A percentile compares a stretch with the other conserved stretches of the same genome.
Evolutionary conservation across 1,140 invertebrate genomes (phyloP).

Genomic region (Harpegnathos saltator): DNA sequence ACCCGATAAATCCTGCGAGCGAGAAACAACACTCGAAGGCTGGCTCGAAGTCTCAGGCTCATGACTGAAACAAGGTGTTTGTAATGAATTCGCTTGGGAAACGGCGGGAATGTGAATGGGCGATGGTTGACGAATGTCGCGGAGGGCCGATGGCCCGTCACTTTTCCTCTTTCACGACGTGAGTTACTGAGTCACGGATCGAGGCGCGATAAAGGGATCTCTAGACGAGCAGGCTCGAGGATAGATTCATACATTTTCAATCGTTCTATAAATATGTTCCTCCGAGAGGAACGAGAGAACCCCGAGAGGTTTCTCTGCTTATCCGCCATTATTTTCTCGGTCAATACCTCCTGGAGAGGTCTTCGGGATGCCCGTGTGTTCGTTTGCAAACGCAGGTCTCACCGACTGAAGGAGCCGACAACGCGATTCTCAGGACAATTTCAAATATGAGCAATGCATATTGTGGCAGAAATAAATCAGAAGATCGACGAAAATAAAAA

Average conservation of each 20-base stretch:
- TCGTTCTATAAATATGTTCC: constrained; percentile 66
- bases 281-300: constrained; percentile 31
- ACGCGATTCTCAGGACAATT: too few species aligned
- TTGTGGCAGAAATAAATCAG: too few species aligned
- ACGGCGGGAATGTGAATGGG: constrained; percentile 54
- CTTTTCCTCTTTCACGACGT: constrained; percentile 46
- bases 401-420: too few species aligned
- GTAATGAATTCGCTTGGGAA: constrained; percentile 58
- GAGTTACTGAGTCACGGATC: constrained; percentile 58
- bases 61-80: constrained; percentile 48
- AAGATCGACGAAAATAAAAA: background rate
- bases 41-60: constrained; percentile 25
- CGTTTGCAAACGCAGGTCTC: background rate
- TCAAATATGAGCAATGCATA: too few species aligned
- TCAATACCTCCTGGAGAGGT: constrained; percentile 31
- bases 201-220: constrained; percentile 67
- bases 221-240: constrained; percentile 41
- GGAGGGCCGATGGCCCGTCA: constrained; percentile 47
- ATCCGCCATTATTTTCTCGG: background rate
- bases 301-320: constrained; percentile 22
- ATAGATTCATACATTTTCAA: constrained; percentile 73
- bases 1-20: background rate
- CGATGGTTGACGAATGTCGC: constrained; percentile 48
- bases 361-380: constrained; percentile 41
- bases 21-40: constrained; percentile 12